phyloP scores from a whole-genome alignment of 1,140 invertebrate species.

The Theocolax elegans region DNA sequence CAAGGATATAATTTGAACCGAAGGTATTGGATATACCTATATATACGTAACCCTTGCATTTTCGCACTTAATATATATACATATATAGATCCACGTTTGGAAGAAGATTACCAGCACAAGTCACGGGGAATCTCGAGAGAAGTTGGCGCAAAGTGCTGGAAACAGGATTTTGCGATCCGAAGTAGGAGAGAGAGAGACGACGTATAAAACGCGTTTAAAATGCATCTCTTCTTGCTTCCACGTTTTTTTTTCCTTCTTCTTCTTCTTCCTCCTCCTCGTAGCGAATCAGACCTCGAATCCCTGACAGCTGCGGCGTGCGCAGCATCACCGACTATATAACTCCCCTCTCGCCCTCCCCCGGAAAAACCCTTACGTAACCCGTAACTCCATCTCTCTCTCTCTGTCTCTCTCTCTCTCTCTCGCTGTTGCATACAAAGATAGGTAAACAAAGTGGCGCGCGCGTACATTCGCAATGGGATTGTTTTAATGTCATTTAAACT shows the following conservation, averaged over 20 bases:
- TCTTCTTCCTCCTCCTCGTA: neutral
- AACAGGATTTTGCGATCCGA: conserved; percentile 15
- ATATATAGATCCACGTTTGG: neutral
- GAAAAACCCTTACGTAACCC: too few relatives aligned
- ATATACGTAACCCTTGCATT: too few relatives aligned
- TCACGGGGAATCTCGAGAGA: neutral
- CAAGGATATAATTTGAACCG: too few relatives aligned
- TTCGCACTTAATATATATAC: conserved; percentile 48
- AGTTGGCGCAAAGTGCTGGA: conserved; percentile 20
- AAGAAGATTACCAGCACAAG: conserved; percentile 21
- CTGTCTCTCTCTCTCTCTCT: neutral
- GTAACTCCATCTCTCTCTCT: neutral
- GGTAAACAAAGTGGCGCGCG: neutral
- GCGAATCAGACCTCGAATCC: conserved; percentile 24
- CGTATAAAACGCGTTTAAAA: conserved; percentile 34
- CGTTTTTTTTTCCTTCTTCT: neutral
- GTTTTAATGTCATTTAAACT: conserved; percentile 69
- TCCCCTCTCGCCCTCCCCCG: too few relatives aligned
- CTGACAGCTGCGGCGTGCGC: conserved; percentile 9
- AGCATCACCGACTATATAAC: neutral
- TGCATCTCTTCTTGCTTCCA: conserved; percentile 18
- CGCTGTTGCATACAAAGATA: too few relatives aligned
- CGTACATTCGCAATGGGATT: conserved; percentile 60
- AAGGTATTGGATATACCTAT: too few relatives aligned
- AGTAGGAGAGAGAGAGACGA: too few relatives aligned